These are phyloP conservation scores for Eurystomus glaucurus DNA, from an alignment of 2,797 vertebrate genomes.

Conservation along the genomic window DNA sequence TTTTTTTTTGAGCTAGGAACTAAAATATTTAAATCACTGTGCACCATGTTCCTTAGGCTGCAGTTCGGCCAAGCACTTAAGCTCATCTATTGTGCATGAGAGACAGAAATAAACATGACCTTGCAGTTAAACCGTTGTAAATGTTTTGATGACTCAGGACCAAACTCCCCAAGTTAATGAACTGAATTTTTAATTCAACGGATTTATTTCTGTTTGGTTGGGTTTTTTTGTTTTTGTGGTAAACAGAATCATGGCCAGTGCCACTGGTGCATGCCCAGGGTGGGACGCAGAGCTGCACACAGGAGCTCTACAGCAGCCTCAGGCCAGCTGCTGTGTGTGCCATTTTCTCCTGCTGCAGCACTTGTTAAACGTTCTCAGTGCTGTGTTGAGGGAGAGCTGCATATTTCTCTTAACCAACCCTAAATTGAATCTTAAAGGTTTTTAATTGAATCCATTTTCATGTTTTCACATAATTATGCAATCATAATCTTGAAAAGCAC, in stretches of 20 bases:
- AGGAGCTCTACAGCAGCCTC: conserved; percentile 28
- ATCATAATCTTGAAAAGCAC: conserved; percentile 87
- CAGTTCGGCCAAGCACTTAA: not conserved
- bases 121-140: not conserved
- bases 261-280: not conserved
- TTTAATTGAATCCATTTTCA: conserved; percentile 89
- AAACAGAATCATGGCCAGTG: not conserved
- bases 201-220: not conserved
- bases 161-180: not conserved
- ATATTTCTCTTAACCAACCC: conserved; percentile 81
- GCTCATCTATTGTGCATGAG: not conserved
- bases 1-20: not conserved
- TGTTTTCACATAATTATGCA: conserved; percentile 87
- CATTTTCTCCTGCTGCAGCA: conserved; percentile 62
- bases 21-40: not conserved
- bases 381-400: conserved; percentile 74
- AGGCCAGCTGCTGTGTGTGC: conserved; percentile 30
- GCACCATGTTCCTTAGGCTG: not conserved
- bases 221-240: not conserved
- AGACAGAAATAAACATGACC: not conserved
- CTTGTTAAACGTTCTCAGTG: conserved; percentile 75
- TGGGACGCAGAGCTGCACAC: not conserved
- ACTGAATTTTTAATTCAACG: not conserved
- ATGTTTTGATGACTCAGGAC: not conserved
- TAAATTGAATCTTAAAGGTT: conserved; percentile 87